Percentiles rank a stretch among this genome's conserved stretches.
These are phyloP conservation scores for Anas capensis DNA, from an alignment of 2,797 vertebrate species.

Conservation along the genomic window DNA sequence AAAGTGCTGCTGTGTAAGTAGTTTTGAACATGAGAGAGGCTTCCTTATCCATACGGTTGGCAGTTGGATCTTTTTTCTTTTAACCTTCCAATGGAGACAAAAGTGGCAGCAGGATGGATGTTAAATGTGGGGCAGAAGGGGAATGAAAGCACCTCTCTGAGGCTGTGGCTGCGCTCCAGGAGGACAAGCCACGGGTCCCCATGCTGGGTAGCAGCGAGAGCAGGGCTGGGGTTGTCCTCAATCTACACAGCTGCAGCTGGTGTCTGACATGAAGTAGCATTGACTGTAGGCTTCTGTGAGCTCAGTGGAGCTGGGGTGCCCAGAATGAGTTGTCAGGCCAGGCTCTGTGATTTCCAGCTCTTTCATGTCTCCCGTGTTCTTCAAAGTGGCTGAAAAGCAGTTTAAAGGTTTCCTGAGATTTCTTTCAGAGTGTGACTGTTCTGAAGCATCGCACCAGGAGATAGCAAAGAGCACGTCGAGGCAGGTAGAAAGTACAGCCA, in stretches of 20 bases:
- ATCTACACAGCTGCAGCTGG: background rate
- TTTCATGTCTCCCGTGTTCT: background rate
- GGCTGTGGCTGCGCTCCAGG: background rate
- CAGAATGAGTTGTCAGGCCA: background rate
- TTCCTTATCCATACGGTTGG: background rate
- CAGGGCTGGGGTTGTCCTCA: background rate
- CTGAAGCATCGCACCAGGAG: background rate
- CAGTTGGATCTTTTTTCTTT: background rate
- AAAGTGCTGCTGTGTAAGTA: background rate
- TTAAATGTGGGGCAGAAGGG: background rate
- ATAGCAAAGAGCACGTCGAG: background rate
- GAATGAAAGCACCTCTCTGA: background rate
- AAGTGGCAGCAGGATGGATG: background rate
- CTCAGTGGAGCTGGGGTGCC: accelerated
- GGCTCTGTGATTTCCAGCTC: background rate
- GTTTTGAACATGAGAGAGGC: background rate
- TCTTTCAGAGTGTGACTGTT: background rate
- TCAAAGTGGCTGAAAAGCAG: background rate
- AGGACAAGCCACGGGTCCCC: background rate
- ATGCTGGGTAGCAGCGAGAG: accelerated
- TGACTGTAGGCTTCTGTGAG: background rate
- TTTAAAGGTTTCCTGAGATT: background rate
- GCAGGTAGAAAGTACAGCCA: background rate
- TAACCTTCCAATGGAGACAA: background rate
- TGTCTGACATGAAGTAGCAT: background rate